Evolutionary conservation across 2,888 invertebrate genomes (phyloP).

Genomic region (Odontocerum albicorne): DNA sequence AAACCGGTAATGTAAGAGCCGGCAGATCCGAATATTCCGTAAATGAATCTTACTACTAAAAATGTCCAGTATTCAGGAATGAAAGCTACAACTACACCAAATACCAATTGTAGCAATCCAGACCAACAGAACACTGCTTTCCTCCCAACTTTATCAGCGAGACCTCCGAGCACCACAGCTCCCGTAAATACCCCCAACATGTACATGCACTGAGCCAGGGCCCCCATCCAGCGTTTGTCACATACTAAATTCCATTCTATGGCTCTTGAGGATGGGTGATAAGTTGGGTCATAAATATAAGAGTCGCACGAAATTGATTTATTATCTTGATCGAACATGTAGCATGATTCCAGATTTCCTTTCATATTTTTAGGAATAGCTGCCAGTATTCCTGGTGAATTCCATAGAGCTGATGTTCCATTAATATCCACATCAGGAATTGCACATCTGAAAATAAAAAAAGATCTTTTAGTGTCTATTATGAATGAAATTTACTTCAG

Average conservation of each 20-base stretch:
- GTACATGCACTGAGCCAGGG: constrained; percentile 73
- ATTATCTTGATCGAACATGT: constrained; percentile 52
- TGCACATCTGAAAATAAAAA: constrained; percentile 57
- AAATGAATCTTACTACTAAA: constrained; percentile 66
- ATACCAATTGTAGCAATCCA: constrained; percentile 69
- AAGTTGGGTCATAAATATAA: constrained; percentile 75
- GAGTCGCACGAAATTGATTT: constrained; percentile 47
- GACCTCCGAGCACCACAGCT: constrained; percentile 75
- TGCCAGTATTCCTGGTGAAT: constrained; percentile 53
- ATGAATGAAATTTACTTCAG: constrained; percentile 5
- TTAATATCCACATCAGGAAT: constrained; percentile 59
- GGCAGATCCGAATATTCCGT: constrained; percentile 83
- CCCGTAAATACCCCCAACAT: constrained; percentile 88
- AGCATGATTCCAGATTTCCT: constrained; percentile 66
- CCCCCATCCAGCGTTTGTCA: constrained; percentile 77
- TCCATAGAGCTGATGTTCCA: constrained; percentile 56
- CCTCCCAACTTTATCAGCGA: constrained; percentile 82
- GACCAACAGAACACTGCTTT: constrained; percentile 83
- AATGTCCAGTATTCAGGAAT: constrained; percentile 77
- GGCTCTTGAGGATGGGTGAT: constrained; percentile 70
- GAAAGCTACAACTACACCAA: constrained; percentile 75
- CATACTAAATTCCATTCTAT: constrained; percentile 87
- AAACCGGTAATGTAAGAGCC: constrained; percentile 72
- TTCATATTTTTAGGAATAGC: constrained; percentile 61
- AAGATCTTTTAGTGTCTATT: too few relatives aligned